Percentiles rank a stretch among this genome's conserved stretches.
Evolutionary conservation across 1,140 invertebrate species (phyloP).

Genomic region (Microvelia longipes): DNA sequence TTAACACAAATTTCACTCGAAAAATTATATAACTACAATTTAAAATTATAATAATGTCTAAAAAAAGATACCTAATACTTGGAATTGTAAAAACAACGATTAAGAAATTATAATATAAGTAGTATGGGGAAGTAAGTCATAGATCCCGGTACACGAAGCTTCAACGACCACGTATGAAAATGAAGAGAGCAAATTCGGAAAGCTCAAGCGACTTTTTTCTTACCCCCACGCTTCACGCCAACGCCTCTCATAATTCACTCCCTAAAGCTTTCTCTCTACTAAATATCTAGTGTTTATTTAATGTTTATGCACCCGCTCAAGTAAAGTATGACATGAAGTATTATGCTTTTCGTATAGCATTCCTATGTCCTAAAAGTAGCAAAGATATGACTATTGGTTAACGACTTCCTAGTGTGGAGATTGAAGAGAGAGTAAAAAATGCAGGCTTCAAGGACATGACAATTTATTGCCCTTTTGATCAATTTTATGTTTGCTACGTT

Average conservation of each 20-base stretch:
- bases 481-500: too few relatives aligned
- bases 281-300: background rate
- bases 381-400: too few relatives aligned
- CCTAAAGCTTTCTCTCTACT: background rate
- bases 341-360: too few relatives aligned
- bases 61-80: background rate
- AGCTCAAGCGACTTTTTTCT: conserved; percentile 1
- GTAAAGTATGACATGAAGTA: too few relatives aligned
- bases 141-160: background rate
- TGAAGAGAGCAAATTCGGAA: conserved; percentile 2
- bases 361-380: too few relatives aligned
- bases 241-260: background rate
- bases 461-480: too few relatives aligned
- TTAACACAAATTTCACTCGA: too few relatives aligned
- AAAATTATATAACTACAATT: background rate
- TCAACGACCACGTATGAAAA: background rate
- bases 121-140: background rate
- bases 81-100: background rate
- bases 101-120: background rate
- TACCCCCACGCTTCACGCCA: background rate
- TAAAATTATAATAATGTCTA: background rate
- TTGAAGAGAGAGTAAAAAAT: too few relatives aligned
- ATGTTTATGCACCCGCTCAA: too few relatives aligned
- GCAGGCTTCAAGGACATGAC: too few relatives aligned
- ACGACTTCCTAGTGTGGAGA: too few relatives aligned